These are phyloP conservation scores for Liopterus haemorrhoidalis DNA, from an alignment of 2,888 invertebrate species.

Conservation along the genomic window DNA sequence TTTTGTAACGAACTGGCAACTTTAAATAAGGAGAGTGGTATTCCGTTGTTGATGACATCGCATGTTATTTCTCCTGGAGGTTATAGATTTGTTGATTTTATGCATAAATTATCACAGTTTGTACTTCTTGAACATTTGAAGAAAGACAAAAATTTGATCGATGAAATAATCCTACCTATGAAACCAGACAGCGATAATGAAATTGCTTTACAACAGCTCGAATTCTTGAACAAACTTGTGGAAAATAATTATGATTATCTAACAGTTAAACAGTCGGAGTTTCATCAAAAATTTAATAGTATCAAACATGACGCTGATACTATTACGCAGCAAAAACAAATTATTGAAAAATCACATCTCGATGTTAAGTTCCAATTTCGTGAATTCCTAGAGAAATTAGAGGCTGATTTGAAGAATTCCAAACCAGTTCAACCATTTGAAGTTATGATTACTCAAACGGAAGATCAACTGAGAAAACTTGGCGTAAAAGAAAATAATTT, in stretches of 20 bases:
- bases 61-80: constrained; percentile 43
- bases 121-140: constrained; percentile 36
- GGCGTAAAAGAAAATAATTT: constrained; percentile 29
- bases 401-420: constrained; percentile 26
- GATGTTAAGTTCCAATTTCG: constrained; percentile 25
- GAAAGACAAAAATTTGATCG: constrained; percentile 22
- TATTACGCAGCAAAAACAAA: constrained; percentile 26
- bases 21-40: constrained; percentile 37
- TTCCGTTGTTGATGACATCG: constrained; percentile 39
- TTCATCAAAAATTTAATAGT: constrained; percentile 27
- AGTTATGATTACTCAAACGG: too few relatives aligned
- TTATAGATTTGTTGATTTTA: constrained; percentile 38
- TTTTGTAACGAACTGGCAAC: constrained; percentile 39
- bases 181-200: constrained; percentile 25
- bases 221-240: constrained; percentile 29
- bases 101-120: constrained; percentile 41
- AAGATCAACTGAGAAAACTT: constrained; percentile 26
- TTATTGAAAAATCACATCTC: constrained; percentile 29
- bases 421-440: constrained; percentile 11
- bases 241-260: constrained; percentile 29
- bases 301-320: constrained; percentile 28
- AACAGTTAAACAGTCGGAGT: constrained; percentile 26
- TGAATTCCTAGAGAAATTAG: constrained; percentile 18
- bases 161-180: constrained; percentile 21
- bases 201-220: constrained; percentile 17